Evolutionary conservation across 2,113 vertebrate species (phyloP).

Genomic region (Peucedramus taeniatus): DNA sequence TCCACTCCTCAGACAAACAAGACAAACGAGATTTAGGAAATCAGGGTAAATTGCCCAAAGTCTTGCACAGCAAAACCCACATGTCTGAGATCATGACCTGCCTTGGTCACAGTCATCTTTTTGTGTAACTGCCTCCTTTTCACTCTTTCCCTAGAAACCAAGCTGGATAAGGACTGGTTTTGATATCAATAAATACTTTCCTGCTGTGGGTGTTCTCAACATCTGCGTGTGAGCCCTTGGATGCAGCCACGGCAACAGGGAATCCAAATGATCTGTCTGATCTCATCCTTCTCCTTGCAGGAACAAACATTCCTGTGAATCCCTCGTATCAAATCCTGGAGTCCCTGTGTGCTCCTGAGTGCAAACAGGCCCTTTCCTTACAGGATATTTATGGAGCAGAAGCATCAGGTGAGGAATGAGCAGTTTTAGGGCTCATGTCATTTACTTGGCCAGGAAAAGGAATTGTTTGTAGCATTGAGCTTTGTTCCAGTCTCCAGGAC

Average conservation of each 20-base stretch:
- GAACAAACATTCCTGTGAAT: background rate
- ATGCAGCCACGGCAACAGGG: background rate
- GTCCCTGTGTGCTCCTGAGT: fast-evolving
- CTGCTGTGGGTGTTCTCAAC: background rate
- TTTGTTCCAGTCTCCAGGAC: background rate
- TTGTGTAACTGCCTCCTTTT: background rate
- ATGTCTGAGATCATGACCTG: background rate
- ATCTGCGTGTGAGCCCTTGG: background rate
- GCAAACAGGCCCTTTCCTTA: background rate
- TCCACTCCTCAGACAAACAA: background rate
- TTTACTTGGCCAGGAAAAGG: background rate
- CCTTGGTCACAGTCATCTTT: background rate
- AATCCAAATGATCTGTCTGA: background rate
- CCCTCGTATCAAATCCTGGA: background rate
- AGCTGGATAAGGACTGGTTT: background rate
- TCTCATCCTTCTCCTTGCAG: background rate
- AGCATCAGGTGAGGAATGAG: background rate
- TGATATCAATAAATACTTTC: background rate
- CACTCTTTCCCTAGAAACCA: background rate
- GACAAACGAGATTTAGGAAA: background rate
- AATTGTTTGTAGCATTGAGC: background rate
- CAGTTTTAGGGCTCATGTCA: background rate
- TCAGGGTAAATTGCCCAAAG: background rate
- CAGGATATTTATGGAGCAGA: background rate
- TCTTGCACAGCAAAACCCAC: fast-evolving